Evolutionary conservation across 2,113 vertebrate species (phyloP), one percentile per base, ranked within the genome.

Genomic region (Pholis gunnellus): DNA sequence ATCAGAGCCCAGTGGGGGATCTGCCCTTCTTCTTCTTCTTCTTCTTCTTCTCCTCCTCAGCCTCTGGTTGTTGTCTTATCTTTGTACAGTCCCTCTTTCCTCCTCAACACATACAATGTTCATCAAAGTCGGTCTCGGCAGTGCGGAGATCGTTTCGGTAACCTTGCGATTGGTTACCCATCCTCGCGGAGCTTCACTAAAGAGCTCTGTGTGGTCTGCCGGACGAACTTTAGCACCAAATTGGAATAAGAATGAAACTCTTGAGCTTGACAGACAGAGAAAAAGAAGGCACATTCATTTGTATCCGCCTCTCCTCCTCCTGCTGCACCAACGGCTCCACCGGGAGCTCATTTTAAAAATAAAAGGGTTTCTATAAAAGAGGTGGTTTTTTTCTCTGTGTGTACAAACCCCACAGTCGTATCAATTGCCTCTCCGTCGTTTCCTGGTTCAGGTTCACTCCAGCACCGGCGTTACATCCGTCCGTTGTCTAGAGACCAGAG

Each of bases 341-440:
- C 8, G 87, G 86, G 89, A 89, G 81, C 89, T 86, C 75, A 85
- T 88, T 90, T 88, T 81, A 86, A 83, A 31, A 31, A 31, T 31
- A 85, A 85, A 86, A 64, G 63, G 52, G 72, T 78, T 75, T 81
- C 70, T 81, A 68, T 87, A 70, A 65, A 50, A 68, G 72, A 54
- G 68, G 64, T 40, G 66, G 67, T 87, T 38, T 15, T 38, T 15
- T 25, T 65, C n/a, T 72, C 46, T 78, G 75, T 79, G 60, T 86
- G 59, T 63, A 40, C n/a, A 65, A 71, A 75, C 68, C 80, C 82
- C 67, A 5, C n/a, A 65, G 78, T 87, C 66, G 70, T 64, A 71
- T 71, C 71, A 25, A 7, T 25, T 46, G 14, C 27, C 42, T 81
- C 29, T 72, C 60, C 72, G 9, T 84, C 83, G 11, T 81, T 81